Percentiles rank a stretch among this genome's conserved stretches.
Evolutionary conservation across 2,888 invertebrate species (phyloP).

Genomic region (Drosophila dives): DNA sequence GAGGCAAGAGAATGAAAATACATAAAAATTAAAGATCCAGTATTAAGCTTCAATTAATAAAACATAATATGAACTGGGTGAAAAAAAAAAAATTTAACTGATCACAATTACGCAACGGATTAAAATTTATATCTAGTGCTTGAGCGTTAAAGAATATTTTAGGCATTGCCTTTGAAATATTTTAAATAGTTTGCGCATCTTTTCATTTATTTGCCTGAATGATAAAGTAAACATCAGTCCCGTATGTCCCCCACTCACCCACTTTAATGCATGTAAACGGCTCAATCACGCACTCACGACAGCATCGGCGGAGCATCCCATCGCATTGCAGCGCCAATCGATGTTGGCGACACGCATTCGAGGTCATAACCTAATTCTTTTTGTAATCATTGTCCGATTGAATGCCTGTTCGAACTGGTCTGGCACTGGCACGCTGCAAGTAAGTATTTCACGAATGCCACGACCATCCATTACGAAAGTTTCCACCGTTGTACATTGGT

Average conservation of each 20-base stretch:
- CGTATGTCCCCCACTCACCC: slow-evolving; percentile 2
- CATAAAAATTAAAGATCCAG: not conserved
- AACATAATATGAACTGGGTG: not conserved
- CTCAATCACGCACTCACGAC: slow-evolving; percentile 58
- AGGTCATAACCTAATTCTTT: slow-evolving; percentile 83
- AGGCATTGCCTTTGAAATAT: not conserved
- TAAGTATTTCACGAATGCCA: slow-evolving; percentile 55
- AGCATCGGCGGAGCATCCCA: slow-evolving; percentile 16
- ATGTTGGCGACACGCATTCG: slow-evolving; percentile 77
- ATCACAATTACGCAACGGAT: not conserved
- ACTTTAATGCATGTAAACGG: slow-evolving; percentile 48
- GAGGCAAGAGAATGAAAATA: not conserved
- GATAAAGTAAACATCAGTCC: slow-evolving; percentile 1
- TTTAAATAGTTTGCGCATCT: not conserved
- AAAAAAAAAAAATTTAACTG: not conserved
- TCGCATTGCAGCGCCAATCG: slow-evolving; percentile 9
- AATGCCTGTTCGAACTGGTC: slow-evolving; percentile 22
- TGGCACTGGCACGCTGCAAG: slow-evolving; percentile 31
- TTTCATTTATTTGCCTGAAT: not conserved
- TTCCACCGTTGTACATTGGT: slow-evolving; percentile 21
- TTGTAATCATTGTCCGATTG: slow-evolving; percentile 42
- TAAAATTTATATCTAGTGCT: not conserved
- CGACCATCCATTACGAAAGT: slow-evolving; percentile 57
- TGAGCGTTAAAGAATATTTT: not conserved
- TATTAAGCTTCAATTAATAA: not conserved